Conservation (phyloP, 1,140 invertebrate genomes). For the Drosophila pruinosa region DNA sequence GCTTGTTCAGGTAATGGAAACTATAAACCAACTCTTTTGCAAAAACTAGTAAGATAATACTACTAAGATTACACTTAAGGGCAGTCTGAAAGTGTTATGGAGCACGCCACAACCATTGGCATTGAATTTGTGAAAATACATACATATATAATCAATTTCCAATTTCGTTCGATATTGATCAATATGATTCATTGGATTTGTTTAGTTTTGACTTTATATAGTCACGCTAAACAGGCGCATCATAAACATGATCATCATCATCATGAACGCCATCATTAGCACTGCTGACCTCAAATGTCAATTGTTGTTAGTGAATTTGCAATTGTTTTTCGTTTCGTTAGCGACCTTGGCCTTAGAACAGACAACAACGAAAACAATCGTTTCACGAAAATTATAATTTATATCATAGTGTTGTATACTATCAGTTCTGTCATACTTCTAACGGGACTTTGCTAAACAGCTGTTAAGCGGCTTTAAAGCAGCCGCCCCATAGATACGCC, state of each 20-base stretch:
- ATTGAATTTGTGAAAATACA: constrained; percentile 4
- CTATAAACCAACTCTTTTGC: no score
- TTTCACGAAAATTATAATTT: constrained; percentile 16
- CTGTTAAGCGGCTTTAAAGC: constrained; percentile 36
- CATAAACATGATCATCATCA: constrained; percentile 24
- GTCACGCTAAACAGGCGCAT: constrained; percentile 51
- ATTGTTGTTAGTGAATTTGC: constrained; percentile 29
- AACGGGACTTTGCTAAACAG: constrained; percentile 61
- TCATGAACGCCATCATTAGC: constrained; percentile 35
- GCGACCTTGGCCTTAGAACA: constrained; percentile 70
- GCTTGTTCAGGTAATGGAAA: no score
- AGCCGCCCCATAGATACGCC: constrained; percentile 19
- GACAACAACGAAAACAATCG: constrained; percentile 18
- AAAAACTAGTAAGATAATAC: neutral
- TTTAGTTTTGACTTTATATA: constrained; percentile 59
- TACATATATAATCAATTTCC: neutral
- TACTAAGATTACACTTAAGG: neutral
- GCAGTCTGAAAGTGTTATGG: neutral
- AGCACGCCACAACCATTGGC: neutral
- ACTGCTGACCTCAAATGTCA: constrained; percentile 69
- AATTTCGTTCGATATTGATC: constrained; percentile 20
- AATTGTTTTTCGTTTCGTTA: constrained; percentile 58
- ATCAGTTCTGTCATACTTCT: constrained; percentile 47
- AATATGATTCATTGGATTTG: constrained; percentile 33
- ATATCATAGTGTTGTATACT: constrained; percentile 19